Evolutionary conservation across 2,113 vertebrate genomes (phyloP).

Genomic region (Epinephelus moara): DNA sequence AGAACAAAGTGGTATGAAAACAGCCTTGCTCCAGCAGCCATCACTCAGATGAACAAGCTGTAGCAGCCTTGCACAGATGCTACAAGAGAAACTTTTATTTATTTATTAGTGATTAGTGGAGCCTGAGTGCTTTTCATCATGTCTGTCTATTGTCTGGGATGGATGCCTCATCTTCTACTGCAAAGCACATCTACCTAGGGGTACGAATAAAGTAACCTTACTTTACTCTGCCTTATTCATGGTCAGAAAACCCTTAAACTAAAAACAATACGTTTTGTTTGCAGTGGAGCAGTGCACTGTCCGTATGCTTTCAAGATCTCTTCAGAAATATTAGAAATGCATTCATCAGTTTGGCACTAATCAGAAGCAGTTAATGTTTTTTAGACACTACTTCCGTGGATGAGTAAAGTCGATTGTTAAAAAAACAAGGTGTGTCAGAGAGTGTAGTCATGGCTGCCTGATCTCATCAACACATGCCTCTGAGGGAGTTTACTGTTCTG

Average conservation of each 20-base stretch:
- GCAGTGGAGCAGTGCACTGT: background rate
- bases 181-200: too few relatives aligned
- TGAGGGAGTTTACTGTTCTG: background rate
- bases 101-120: too few relatives aligned
- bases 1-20: too few relatives aligned
- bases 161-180: too few relatives aligned
- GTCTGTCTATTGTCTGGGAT: too few relatives aligned
- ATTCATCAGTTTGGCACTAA: background rate
- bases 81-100: too few relatives aligned
- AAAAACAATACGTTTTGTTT: background rate
- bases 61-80: too few relatives aligned
- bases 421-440: background rate
- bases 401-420: background rate
- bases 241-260: background rate
- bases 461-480: background rate
- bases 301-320: background rate
- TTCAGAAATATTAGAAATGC: background rate
- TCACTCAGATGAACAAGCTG: too few relatives aligned
- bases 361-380: background rate
- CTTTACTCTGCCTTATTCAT: background rate
- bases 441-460: background rate
- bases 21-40: too few relatives aligned
- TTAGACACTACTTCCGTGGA: background rate
- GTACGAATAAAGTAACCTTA: too few relatives aligned
- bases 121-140: too few relatives aligned